A percentile compares a stretch with the other conserved stretches of the same genome.
phyloP scores from a whole-genome alignment of 2,888 invertebrate species.

The Thera britannica region DNA sequence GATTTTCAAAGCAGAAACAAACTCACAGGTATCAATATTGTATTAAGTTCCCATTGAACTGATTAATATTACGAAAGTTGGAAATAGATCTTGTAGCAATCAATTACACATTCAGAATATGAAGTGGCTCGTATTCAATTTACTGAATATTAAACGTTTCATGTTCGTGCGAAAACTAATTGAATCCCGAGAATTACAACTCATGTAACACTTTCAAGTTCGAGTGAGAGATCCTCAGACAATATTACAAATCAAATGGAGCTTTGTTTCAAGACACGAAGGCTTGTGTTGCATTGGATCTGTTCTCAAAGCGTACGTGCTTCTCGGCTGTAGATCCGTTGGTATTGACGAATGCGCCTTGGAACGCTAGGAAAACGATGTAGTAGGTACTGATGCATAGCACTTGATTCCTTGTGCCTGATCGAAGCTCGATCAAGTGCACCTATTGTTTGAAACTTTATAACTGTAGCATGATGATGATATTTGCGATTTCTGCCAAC shows the following conservation, averaged over 20 bases:
- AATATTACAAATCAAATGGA: slow-evolving; percentile 6
- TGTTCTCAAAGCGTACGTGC: slow-evolving; percentile 24
- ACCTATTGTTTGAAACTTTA: too few species aligned
- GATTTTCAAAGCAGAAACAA: background rate
- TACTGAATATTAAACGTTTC: slow-evolving; percentile 42
- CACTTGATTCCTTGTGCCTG: slow-evolving; percentile 39
- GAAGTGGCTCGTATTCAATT: slow-evolving; percentile 27
- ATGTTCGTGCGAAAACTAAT: slow-evolving; percentile 45
- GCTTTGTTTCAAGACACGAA: slow-evolving; percentile 10
- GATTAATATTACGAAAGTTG: slow-evolving; percentile 19
- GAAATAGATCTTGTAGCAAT: slow-evolving; percentile 15
- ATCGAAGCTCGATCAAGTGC: slow-evolving; percentile 24
- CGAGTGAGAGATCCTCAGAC: slow-evolving; percentile 35
- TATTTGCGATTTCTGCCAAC: too few species aligned
- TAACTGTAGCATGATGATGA: too few species aligned
- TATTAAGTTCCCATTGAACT: slow-evolving; percentile 7
- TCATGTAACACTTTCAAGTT: slow-evolving; percentile 43
- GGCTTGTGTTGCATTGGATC: slow-evolving; percentile 19
- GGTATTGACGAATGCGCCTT: slow-evolving; percentile 59
- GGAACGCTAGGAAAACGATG: slow-evolving; percentile 58
- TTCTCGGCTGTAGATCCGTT: slow-evolving; percentile 24
- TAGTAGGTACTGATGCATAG: slow-evolving; percentile 41
- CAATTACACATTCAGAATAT: slow-evolving; percentile 25
- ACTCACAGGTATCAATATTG: background rate
- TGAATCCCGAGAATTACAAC: slow-evolving; percentile 47